phyloP scores from a whole-genome alignment of 2,797 vertebrate genomes.

The Galaxias olidus region DNA sequence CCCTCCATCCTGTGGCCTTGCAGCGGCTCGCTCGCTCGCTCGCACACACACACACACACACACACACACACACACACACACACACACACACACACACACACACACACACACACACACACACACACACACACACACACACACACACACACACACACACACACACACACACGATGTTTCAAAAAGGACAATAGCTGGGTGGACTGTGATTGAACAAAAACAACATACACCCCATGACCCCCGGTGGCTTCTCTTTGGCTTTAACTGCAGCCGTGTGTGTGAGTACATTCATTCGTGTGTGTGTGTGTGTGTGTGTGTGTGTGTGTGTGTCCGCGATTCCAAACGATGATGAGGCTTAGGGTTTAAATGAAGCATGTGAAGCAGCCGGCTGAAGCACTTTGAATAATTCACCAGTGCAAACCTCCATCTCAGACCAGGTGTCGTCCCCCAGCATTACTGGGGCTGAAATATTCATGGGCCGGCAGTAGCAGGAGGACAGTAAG shows the following conservation, averaged over 20 bases:
- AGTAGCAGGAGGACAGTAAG: constrained; percentile 69
- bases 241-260: background rate
- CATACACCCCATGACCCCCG: constrained; percentile 1
- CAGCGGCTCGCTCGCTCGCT: constrained; percentile 40
- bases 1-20: constrained; percentile 45
- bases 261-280: background rate
- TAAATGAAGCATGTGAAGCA: constrained; percentile 72
- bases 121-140: constrained; percentile 30
- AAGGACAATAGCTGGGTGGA: constrained; percentile 31
- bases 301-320: background rate
- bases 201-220: constrained; percentile 39
- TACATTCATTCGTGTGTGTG: constrained; percentile 3
- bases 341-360: constrained; percentile 53
- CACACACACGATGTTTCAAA: constrained; percentile 32
- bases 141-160: constrained; percentile 13
- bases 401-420: constrained; percentile 84
- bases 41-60: constrained; percentile 5
- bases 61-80: constrained; percentile 32
- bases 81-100: constrained; percentile 1
- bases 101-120: constrained; percentile 14
- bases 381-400: constrained; percentile 75
- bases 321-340: constrained; percentile 26
- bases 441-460: constrained; percentile 73
- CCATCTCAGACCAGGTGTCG: constrained; percentile 77
- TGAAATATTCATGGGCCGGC: constrained; percentile 83